A percentile compares a stretch with the other conserved stretches of the same genome.
phyloP scores from a whole-genome alignment of 64 coral and sea anemone species.

The Orbicella faveolata region DNA sequence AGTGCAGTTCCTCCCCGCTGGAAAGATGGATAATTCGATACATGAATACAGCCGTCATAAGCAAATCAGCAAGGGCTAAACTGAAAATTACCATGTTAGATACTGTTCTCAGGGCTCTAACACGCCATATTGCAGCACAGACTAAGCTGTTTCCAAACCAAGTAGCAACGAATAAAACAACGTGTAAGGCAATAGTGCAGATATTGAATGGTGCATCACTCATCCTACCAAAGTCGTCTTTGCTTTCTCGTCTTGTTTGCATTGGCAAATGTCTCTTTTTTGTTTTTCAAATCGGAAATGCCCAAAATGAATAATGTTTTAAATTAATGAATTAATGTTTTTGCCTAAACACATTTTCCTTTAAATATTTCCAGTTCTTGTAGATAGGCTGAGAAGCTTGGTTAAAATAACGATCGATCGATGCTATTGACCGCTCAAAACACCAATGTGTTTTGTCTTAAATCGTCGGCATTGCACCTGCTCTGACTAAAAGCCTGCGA shows the following conservation, averaged over 20 bases:
- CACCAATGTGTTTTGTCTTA: too few species aligned
- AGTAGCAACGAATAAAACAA: neutral
- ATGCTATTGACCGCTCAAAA: too few species aligned
- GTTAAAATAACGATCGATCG: too few species aligned
- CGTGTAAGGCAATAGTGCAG: neutral
- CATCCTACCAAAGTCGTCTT: neutral
- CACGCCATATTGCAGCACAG: conserved; percentile 27
- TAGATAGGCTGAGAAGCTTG: too few species aligned
- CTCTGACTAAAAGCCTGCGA: too few species aligned
- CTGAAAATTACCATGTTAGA: conserved; percentile 40
- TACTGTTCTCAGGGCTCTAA: conserved; percentile 23
- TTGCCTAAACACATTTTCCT: too few species aligned
- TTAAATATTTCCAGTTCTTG: too few species aligned
- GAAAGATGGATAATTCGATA: conserved; percentile 32
- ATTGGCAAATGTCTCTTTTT: neutral
- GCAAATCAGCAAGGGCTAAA: conserved; percentile 50
- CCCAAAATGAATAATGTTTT: too few species aligned
- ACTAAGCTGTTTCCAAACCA: conserved; percentile 20
- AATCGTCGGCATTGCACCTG: too few species aligned
- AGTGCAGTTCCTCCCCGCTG: neutral
- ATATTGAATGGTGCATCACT: neutral
- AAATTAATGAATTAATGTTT: too few species aligned
- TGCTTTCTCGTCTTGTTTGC: neutral
- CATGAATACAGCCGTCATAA: conserved; percentile 38
- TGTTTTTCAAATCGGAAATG: too few species aligned